Conservation (phyloP, 1,140 invertebrate genomes). For the Papilio aristodemus region DNA sequence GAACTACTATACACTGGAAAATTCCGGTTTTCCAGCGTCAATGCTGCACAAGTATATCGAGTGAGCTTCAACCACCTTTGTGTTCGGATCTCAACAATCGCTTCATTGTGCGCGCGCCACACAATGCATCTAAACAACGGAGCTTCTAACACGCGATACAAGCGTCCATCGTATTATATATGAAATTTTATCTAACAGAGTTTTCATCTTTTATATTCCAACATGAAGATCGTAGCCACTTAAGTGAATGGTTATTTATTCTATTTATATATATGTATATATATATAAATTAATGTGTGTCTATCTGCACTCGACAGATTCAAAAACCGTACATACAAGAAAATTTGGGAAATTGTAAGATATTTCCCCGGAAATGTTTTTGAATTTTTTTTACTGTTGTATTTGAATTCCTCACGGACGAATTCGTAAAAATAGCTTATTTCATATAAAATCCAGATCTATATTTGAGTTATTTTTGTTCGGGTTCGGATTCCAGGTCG, state of each 20-base stretch:
- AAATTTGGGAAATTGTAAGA: too few species aligned
- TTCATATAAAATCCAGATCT: too few species aligned
- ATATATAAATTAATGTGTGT: too few species aligned
- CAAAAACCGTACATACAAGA: too few species aligned
- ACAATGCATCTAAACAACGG: constrained; percentile 31
- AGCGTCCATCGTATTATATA: constrained; percentile 1
- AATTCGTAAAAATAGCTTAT: too few species aligned
- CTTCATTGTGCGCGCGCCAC: constrained; percentile 21
- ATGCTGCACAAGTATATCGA: not conserved
- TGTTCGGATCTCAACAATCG: constrained; percentile 22
- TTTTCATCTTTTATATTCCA: not conserved
- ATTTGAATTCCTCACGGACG: too few species aligned
- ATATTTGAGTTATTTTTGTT: too few species aligned
- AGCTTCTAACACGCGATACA: constrained; percentile 22
- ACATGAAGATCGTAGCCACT: not conserved
- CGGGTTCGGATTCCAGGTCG: too few species aligned
- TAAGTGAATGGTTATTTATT: not conserved
- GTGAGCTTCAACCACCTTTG: constrained; percentile 1
- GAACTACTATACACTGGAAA: not conserved
- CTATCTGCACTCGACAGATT: too few species aligned
- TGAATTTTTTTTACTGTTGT: too few species aligned
- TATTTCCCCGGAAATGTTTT: too few species aligned
- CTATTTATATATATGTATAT: too few species aligned
- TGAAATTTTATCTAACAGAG: constrained; percentile 8
- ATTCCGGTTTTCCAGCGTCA: not conserved